Conservation (phyloP, 2,888 invertebrate species). For the Podotricha telesiphe region DNA sequence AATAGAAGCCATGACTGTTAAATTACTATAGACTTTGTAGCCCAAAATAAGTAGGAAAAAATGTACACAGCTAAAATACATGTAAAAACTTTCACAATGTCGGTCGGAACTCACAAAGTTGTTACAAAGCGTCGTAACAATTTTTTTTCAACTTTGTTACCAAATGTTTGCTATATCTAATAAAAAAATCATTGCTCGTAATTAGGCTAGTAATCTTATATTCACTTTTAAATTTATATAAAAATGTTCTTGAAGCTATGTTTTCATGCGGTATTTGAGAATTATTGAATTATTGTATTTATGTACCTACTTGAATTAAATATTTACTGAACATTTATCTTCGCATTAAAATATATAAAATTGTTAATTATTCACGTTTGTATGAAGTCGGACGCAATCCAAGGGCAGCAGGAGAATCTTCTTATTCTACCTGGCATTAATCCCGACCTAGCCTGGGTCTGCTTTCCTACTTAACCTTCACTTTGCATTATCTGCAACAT, state of each 20-base stretch:
- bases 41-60: not conserved
- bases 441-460: too few relatives aligned
- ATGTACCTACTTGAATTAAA: not conserved
- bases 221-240: not conserved
- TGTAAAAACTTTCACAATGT: slow-evolving; percentile 30
- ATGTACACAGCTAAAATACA: slow-evolving; percentile 18
- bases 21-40: slow-evolving; percentile 15
- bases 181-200: not conserved
- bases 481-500: too few relatives aligned
- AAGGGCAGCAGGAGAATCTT: too few relatives aligned
- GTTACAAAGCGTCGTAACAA: slow-evolving; percentile 24
- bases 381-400: too few relatives aligned
- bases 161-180: slow-evolving; percentile 15
- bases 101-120: slow-evolving; percentile 24
- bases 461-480: too few relatives aligned
- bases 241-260: not conserved
- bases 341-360: too few relatives aligned
- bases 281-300: not conserved
- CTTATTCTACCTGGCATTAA: too few relatives aligned
- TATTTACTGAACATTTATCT: not conserved
- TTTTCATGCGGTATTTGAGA: not conserved
- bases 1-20: not conserved
- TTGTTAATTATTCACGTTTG: too few relatives aligned
- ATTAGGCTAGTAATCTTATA: slow-evolving; percentile 4
- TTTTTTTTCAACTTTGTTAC: slow-evolving; percentile 29